Conservation (phyloP, 2,888 invertebrate genomes). For the Athripsodes cinereus region DNA sequence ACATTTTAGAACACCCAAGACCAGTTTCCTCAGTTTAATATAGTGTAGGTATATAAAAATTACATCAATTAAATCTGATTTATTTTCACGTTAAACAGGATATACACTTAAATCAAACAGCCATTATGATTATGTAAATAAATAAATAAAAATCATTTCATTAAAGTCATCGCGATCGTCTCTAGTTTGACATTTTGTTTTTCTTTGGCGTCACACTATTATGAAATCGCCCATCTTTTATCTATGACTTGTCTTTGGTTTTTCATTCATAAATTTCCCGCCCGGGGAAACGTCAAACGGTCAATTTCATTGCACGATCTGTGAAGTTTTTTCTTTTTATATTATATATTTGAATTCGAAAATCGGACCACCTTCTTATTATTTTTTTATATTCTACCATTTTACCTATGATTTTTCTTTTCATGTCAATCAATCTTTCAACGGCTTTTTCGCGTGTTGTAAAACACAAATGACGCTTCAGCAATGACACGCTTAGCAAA, state of each 20-base stretch:
- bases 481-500: too few species aligned
- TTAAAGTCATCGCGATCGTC: not conserved
- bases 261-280: conserved; percentile 7
- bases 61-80: too few species aligned
- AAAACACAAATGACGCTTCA: too few species aligned
- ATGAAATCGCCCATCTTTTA: conserved; percentile 1
- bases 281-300: conserved; percentile 1
- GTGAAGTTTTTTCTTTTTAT: not conserved
- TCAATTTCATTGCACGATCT: conserved; percentile 4
- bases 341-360: too few species aligned
- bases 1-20: too few species aligned
- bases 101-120: too few species aligned
- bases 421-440: too few species aligned
- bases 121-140: too few species aligned
- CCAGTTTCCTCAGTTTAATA: too few species aligned
- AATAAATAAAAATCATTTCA: not conserved
- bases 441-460: too few species aligned
- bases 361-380: not conserved
- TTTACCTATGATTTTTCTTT: not conserved
- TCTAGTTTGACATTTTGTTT: not conserved
- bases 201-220: not conserved
- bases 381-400: not conserved
- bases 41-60: too few species aligned
- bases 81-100: too few species aligned
- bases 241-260: conserved; percentile 2